Base-by-base conservation (phyloP, 30 jellyfish, hydroid and myxozoan genomes). In the Turritopsis rubra region DNA sequence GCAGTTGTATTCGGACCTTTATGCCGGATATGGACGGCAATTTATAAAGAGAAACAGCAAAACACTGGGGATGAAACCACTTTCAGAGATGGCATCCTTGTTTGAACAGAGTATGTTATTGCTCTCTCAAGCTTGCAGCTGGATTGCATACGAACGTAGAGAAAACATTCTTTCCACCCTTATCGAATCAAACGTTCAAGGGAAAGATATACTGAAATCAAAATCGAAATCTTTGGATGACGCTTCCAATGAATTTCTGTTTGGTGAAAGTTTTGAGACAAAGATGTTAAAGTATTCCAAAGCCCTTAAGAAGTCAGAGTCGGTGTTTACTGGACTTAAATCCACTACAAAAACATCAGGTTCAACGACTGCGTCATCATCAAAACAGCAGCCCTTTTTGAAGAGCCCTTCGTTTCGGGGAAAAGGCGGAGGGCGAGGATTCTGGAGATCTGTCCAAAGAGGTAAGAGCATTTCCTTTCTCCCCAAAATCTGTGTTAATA, bases 341-440 rank as follows among this genome's bases (percentile, higher is more conserved):
- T 5, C 60, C 9, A 13, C 13, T 3, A 41, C 60, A n/a, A 72
- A 72, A 1, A 21, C 24, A 72, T 0, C 80, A 21, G 20, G 19
- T 18, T 72, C 80, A 19, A 29, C 80, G 20, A 18, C 80, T 20
- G 21, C 76, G 30, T n/a, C 31, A n/a, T 20, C 82, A 7, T 13
- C n/a, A 13, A 0, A 22, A 19, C 19, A 24, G 54, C 82, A 13
- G 82, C 82, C 82, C 82, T 24, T 0, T 74, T 71, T 0, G 26
- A 74, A 29, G 65, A 71, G 82, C 82, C 65, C 82, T 21, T 30
- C 24, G 82, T 29, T 74, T 74, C 54, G 65, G 65, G 72, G 82
- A 74, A 27, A 0, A 74, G 65, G 82, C 82, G 24, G 71, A 21
- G 82, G 82, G 82, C 60, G 24, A 22, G 18, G 24, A 18, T 72